Conservation (phyloP, 2,797 vertebrate species). For the Okamejei kenojei region DNA sequence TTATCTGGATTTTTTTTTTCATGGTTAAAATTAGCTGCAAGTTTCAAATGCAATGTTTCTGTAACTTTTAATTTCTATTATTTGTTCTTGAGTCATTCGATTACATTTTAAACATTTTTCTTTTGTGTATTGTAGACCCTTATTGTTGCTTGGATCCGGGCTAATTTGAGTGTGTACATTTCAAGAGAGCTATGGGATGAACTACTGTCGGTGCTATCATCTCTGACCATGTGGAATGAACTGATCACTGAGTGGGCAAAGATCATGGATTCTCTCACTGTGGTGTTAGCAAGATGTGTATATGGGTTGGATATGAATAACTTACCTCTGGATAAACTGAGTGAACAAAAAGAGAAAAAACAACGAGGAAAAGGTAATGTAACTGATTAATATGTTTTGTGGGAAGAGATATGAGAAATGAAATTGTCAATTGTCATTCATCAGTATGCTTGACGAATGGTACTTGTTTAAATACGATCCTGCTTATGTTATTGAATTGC, state of each 20-base stretch:
- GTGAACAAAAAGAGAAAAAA: slow-evolving; percentile 95
- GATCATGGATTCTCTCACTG: slow-evolving; percentile 96
- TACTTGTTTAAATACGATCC: not conserved
- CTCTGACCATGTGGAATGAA: slow-evolving; percentile 92
- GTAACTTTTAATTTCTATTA: not conserved
- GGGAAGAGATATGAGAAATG: not conserved
- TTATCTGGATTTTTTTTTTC: not conserved
- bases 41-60: not conserved
- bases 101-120: not conserved
- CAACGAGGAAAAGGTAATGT: slow-evolving; percentile 82
- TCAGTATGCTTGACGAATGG: not conserved
- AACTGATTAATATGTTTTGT: not conserved
- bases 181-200: slow-evolving; percentile 97
- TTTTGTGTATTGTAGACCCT: slow-evolving; percentile 69
- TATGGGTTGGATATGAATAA: slow-evolving; percentile 90
- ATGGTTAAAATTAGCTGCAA: not conserved
- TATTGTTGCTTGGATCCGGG: slow-evolving; percentile 94
- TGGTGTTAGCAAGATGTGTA: slow-evolving; percentile 81
- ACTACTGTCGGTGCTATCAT: slow-evolving; percentile 81
- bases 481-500: not conserved
- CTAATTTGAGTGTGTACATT: slow-evolving; percentile 87
- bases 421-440: too few relatives aligned
- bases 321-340: slow-evolving; percentile 91
- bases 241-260: slow-evolving; percentile 89
- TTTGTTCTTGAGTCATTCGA: not conserved